Base-by-base conservation (phyloP, 2,888 invertebrate genomes). In the Lasioglossum calceatum region DNA sequence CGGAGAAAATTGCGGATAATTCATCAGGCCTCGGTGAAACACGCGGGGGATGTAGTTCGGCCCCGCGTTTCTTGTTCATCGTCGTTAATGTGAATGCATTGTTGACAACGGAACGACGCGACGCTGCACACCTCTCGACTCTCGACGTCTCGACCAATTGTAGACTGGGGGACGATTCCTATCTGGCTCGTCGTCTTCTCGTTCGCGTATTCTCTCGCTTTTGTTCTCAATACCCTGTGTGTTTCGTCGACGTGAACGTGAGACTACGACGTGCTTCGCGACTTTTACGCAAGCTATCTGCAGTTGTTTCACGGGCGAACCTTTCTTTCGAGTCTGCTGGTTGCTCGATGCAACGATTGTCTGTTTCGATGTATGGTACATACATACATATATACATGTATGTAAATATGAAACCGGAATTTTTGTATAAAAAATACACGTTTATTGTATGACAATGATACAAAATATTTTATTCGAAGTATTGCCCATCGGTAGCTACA, bases 1-100 rank as follows among this genome's bases (percentile, higher is more conserved):
- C 64, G 19, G 32, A 67, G 64, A 67, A 67, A 67, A 67, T 67
- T 67, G 32, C 32, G 32, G 32, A 67, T 67, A 67, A 36, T 36
- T 67, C 64, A 19, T 67, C 36, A 0, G 19, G 19, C 3, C 36
- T 16, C 32, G 32, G 0, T 36, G 64, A 67, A 36, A 36, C 32
- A 36, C 36, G 8, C 64, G 36, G 36, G 32, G 2, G 64, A 36
- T 14, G 32, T 61, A 27, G 7, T 27, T 61, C 61, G 27, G 27
- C 12, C 61, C 27, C 19, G 64, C 64, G 36, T 67, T 67, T 67
- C 64, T 67, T 67, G 64, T 8, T 7, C 64, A 36, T 36, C 64
- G 16, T 19, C 36, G 64, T 67, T 67, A 67, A 67, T 67, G 36
- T 19, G 64, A 67, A 67, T 1, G 64, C 64, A 67, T 67, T 36